Evolutionary conservation across 2,113 vertebrate genomes (phyloP), one percentile per base, ranked within the genome.

Genomic region (Ammospiza nelsoni): DNA sequence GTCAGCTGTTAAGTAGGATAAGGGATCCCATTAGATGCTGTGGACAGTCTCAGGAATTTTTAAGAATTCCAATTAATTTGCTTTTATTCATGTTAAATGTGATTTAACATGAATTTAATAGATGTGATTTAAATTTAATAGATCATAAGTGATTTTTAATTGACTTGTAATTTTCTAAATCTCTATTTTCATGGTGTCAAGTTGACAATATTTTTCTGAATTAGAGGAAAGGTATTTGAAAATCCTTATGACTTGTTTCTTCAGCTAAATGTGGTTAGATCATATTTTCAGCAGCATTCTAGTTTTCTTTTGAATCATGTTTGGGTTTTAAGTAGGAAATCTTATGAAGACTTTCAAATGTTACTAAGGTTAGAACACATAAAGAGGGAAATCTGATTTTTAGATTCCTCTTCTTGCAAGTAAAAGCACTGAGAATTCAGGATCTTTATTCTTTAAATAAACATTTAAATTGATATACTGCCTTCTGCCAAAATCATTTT

Each of bases 271-370:
- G 1, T 81, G 66, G 65, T 81, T 91, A 92, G 66, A 74, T 52
- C 11, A 21, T 59, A 49, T 62, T 86, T 93, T 92, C 73, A 93
- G 90, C 69, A 90, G 52, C 23, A 52, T 48, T 89, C 17, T 68
- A 72, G 86, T 92, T 92, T 94, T 91, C 69, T 78, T 96, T 91
- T 95, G 73, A 94, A 57, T 89, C 44, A 24, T 51, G 10, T 84
- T 89, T 87, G 65, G 16, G 39, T 91, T 89, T 91, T 79, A 94
- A 90, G 61, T 76, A 89, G 48, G 68, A 96, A 90, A 92, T 91
- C 65, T 78, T 84, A 71, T 6, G 2, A 84, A 94, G 39, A 71
- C 24, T 95, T 94, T 68, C 59, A 94, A 15, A 44, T 84, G 35
- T 94, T 92, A 76, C 55, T 61, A 74, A 89, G 49, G 31, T 71